These are phyloP conservation scores for Xanthostigma xanthostigma DNA, from an alignment of 2,888 invertebrate species.

Conservation along the genomic window DNA sequence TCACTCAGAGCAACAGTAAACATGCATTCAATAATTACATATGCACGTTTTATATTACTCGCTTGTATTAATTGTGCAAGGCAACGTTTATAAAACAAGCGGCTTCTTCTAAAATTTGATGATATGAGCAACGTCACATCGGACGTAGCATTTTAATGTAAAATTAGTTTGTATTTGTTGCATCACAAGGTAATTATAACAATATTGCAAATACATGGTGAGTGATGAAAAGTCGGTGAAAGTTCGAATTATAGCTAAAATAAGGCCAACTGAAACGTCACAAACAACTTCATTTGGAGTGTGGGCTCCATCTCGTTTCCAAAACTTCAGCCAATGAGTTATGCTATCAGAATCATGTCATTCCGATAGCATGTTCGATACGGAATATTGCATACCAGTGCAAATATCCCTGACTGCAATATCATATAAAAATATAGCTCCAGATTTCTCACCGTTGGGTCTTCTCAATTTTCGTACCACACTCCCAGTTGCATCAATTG, in stretches of 20 bases:
- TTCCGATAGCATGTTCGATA: conserved; percentile 11
- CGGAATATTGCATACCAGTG: conserved; percentile 10
- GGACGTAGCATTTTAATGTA: not conserved
- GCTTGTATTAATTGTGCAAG: too few species aligned
- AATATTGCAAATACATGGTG: conserved; percentile 2
- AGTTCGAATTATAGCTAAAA: not conserved
- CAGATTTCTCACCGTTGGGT: conserved; percentile 6
- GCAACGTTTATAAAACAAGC: not conserved
- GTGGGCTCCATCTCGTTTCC: conserved; percentile 10
- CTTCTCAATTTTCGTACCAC: conserved; percentile 9
- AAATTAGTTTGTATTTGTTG: not conserved
- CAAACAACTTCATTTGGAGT: conserved; percentile 9
- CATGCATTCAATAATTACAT: too few species aligned
- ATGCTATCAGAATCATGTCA: conserved; percentile 9
- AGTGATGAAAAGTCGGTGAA: conserved; percentile 3
- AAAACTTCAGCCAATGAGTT: conserved; percentile 8
- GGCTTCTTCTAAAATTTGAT: conserved; percentile 5
- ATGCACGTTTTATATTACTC: too few species aligned
- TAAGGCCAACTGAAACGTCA: conserved; percentile 9
- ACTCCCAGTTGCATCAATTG: conserved; percentile 10
- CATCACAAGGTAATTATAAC: conserved; percentile 1
- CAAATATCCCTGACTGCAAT: conserved; percentile 7
- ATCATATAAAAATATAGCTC: conserved; percentile 9
- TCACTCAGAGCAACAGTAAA: too few species aligned
- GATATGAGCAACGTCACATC: conserved; percentile 9